Evolutionary conservation across 2,797 vertebrate species (phyloP).

Genomic region (Crossoptilon crossoptilon): DNA sequence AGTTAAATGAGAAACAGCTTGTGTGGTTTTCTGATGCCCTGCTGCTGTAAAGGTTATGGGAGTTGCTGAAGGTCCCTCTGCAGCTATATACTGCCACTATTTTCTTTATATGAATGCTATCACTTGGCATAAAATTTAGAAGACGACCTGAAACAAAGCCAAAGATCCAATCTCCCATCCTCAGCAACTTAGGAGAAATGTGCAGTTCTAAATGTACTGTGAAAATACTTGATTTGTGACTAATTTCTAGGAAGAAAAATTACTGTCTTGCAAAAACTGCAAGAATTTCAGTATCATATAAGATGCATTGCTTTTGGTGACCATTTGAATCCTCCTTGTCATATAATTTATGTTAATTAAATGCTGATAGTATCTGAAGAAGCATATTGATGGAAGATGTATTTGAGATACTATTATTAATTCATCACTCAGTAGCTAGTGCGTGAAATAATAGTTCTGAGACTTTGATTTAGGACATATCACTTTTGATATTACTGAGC

Average conservation of each 20-base stretch:
- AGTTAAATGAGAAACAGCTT: not conserved
- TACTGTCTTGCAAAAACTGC: conserved; percentile 34
- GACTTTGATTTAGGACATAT: conserved; percentile 53
- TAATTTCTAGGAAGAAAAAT: not conserved
- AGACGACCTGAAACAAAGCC: not conserved
- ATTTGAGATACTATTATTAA: conserved; percentile 74
- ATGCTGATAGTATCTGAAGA: conserved; percentile 70
- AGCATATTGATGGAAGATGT: conserved; percentile 68
- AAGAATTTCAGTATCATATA: conserved; percentile 23
- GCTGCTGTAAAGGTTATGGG: not conserved
- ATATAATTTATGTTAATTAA: conserved; percentile 74
- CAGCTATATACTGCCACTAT: not conserved
- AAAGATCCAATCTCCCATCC: not conserved
- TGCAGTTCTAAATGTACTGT: not conserved
- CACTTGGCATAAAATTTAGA: not conserved
- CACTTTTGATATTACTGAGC: conserved; percentile 17
- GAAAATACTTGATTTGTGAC: conserved; percentile 30
- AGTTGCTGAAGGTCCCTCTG: not conserved
- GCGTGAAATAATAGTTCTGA: conserved; percentile 66
- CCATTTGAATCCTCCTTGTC: conserved; percentile 46
- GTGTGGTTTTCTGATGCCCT: not conserved
- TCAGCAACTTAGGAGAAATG: conserved; percentile 14
- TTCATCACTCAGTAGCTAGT: conserved; percentile 70
- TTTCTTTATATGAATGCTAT: not conserved
- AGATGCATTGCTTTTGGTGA: conserved; percentile 37